Evolutionary conservation across 2,888 invertebrate species (phyloP), one percentile per base, ranked within the genome.

Genomic region (Leucozona laternaria): DNA sequence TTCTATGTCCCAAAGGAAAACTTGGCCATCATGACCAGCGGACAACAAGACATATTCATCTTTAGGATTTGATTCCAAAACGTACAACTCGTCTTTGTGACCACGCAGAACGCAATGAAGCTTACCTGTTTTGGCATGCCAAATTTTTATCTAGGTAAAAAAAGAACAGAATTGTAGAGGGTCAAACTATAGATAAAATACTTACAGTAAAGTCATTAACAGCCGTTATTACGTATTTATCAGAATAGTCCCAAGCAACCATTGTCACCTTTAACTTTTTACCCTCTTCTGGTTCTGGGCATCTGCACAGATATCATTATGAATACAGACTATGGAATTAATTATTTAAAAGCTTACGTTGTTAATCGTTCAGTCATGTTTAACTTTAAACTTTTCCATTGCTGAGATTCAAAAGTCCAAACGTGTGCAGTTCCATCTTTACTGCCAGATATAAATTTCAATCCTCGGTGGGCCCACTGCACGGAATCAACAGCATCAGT

Each of bases 21-120:
- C 94, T 91, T 97, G 96, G 0, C 99, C 99, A 93, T 99, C 99
- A 92, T 99, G 99, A 0, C 99, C 99, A 43, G 98, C 98, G 71
- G 98, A 98, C 57, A 99, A 93, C 88, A 99, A 93, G 73, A 99
- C 95, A 90, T 94, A 95, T 90, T 96, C 94, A 93, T 97, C 96
- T 79, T 94, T 94, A 0, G 99, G 99, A 93, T 98, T 98, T 25
- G 97, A 95, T 93, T 98, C 98, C 73, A 99, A 93, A 20, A 98
- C 98, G 93, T 97, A 99, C 2, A 98, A 96, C 93, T 98, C 98
- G 93, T 98, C 98, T 73, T 95, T 95, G 93, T 99, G 99, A 0
- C 97, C 98, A 48, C 94, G 93, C 71, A 97, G 93, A 20, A 95
- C 94, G 88, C 95, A 94, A 71, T 95, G 93, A 66, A 96, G 92